These are phyloP conservation scores for Pristionchus mayeri DNA, from an alignment of 2,888 invertebrate species.

Conservation along the genomic window DNA sequence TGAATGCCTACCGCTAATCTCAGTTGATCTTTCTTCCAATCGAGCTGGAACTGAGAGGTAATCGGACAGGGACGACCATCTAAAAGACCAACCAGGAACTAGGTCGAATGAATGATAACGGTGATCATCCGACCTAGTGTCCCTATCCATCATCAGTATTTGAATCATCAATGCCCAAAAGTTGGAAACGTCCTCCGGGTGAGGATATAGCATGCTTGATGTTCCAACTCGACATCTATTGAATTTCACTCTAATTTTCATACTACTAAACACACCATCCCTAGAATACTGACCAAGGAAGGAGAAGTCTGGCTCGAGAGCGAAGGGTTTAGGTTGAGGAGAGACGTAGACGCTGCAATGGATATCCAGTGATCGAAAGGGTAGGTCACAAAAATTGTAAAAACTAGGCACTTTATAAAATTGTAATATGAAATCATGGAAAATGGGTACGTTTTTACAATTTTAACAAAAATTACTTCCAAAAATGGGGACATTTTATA, in stretches of 20 bases:
- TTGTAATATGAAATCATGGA: not conserved
- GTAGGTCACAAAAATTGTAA: too few species aligned
- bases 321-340: constrained; percentile 69
- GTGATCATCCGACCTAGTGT: too few species aligned
- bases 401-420: not conserved
- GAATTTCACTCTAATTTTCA: not conserved
- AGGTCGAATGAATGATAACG: too few species aligned
- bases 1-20: constrained; percentile 66
- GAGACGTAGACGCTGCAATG: constrained; percentile 68
- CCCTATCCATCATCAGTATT: too few species aligned
- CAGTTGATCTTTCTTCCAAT: constrained; percentile 69
- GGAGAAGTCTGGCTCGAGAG: constrained; percentile 71
- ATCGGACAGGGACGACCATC: constrained; percentile 66
- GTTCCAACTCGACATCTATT: too few species aligned
- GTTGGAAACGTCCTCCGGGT: too few species aligned
- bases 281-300: constrained; percentile 57
- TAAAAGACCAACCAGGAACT: not conserved
- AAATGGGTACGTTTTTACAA: too few species aligned
- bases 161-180: too few species aligned
- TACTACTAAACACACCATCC: not conserved
- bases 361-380: too few species aligned
- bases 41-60: constrained; percentile 66
- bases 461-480: too few species aligned
- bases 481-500: too few species aligned
- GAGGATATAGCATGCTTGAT: too few species aligned